Evolutionary conservation across 2,888 invertebrate species (phyloP).

Genomic region (Tiphia femorata): DNA sequence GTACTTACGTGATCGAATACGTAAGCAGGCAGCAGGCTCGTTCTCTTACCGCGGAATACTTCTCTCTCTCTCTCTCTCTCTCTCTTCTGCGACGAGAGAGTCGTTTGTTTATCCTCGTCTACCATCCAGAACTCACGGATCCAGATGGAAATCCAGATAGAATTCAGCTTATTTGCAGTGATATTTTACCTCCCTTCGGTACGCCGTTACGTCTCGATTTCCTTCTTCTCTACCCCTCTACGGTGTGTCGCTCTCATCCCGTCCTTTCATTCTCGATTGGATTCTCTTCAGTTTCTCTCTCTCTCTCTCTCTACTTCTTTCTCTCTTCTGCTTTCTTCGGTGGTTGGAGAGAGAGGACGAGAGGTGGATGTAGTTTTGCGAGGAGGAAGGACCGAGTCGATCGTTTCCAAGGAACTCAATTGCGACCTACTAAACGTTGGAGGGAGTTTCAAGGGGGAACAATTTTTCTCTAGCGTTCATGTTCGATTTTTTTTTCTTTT

Average conservation of each 20-base stretch:
- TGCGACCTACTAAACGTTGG: too few relatives aligned
- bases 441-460: too few relatives aligned
- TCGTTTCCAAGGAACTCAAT: too few relatives aligned
- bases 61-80: conserved; percentile 2
- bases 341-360: background rate
- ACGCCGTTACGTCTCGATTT: conserved; percentile 32
- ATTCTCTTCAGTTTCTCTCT: conserved; percentile 12
- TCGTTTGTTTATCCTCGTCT: background rate
- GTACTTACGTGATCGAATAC: conserved; percentile 52
- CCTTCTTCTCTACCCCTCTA: too few relatives aligned
- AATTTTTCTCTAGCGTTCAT: too few relatives aligned
- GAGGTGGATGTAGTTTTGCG: too few relatives aligned
- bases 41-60: conserved; percentile 29
- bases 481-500: background rate
- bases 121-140: conserved; percentile 12
- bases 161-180: conserved; percentile 46
- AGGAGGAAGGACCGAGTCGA: too few relatives aligned
- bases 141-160: conserved; percentile 45
- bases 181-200: conserved; percentile 36
- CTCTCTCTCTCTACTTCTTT: background rate
- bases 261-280: conserved; percentile 31
- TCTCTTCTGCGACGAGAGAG: background rate
- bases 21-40: conserved; percentile 39
- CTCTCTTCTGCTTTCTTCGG: background rate
- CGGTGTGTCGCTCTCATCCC: conserved; percentile 1